phyloP scores from a whole-genome alignment of 2,113 vertebrate species.

The Apteryx owenii region DNA sequence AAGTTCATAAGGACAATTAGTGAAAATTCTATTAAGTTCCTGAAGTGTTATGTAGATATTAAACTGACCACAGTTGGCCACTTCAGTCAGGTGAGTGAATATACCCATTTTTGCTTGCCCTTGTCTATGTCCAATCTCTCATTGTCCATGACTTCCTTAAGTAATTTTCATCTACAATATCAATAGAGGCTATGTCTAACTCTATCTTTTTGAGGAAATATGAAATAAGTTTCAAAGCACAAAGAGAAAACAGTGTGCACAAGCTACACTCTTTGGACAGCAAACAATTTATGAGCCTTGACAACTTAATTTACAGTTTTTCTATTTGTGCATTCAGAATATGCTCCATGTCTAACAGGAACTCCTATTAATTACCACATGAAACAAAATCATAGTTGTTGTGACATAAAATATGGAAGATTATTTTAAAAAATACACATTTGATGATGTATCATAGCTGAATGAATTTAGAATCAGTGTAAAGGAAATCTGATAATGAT shows the following conservation, averaged over 20 bases:
- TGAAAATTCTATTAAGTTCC: background rate
- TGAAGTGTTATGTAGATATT: background rate
- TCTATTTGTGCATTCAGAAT: background rate
- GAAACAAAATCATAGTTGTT: background rate
- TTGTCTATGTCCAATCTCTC: background rate
- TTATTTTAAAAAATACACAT: background rate
- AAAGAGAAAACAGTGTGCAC: background rate
- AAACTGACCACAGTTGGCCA: background rate
- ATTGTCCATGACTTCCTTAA: background rate
- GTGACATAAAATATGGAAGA: background rate
- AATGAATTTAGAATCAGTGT: background rate
- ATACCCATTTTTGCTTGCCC: background rate
- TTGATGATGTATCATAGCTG: background rate
- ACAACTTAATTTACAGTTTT: constrained; percentile 41
- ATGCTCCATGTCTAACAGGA: background rate
- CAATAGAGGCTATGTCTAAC: background rate
- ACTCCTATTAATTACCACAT: background rate
- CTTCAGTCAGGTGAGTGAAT: background rate
- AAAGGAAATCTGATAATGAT: constrained; percentile 7
- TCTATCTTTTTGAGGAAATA: background rate
- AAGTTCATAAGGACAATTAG: background rate
- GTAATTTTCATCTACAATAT: background rate
- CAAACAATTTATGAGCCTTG: constrained; percentile 43
- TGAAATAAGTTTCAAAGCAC: background rate
- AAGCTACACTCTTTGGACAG: background rate